phyloP scores from a whole-genome alignment of 2,888 invertebrate genomes.

The Thymelicus sylvestris region DNA sequence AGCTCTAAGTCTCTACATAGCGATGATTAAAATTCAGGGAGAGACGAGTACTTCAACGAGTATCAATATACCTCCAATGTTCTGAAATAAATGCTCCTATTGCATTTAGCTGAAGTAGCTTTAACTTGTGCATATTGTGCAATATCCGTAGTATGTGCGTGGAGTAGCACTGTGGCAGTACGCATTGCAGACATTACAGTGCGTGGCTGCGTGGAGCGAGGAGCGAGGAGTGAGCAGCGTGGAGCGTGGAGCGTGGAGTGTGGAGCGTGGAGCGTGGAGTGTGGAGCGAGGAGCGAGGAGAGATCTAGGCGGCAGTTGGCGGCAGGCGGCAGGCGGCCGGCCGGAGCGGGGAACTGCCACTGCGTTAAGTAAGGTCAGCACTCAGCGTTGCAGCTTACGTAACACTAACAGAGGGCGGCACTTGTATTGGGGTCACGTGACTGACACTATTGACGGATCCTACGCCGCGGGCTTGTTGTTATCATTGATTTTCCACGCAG shows the following conservation, averaged over 20 bases:
- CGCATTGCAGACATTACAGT: constrained; percentile 4
- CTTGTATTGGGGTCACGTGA: constrained; percentile 47
- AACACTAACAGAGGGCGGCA: constrained; percentile 54
- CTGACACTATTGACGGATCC: constrained; percentile 37
- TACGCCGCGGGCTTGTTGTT: constrained; percentile 2
- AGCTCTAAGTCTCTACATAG: too few species aligned
- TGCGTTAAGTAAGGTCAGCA: constrained; percentile 74
- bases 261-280: too few species aligned
- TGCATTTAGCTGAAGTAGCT: too few species aligned
- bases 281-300: constrained; percentile 15
- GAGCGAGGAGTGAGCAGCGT: too few species aligned
- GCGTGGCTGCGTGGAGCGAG: constrained; percentile 6
- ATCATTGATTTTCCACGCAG: not conserved
- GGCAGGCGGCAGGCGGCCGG: not conserved
- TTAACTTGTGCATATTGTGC: too few species aligned
- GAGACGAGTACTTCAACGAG: too few species aligned
- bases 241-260: too few species aligned
- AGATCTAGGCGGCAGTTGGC: constrained; percentile 1
- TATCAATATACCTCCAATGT: too few species aligned
- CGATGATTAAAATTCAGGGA: too few species aligned
- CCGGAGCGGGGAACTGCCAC: constrained; percentile 54
- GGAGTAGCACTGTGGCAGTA: too few species aligned
- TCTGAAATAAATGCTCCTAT: too few species aligned
- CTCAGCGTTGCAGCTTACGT: constrained; percentile 65
- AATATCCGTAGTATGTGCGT: too few species aligned